These are phyloP conservation scores for Sprattus sprattus DNA, from an alignment of 2,113 vertebrate genomes.

Conservation along the genomic window DNA sequence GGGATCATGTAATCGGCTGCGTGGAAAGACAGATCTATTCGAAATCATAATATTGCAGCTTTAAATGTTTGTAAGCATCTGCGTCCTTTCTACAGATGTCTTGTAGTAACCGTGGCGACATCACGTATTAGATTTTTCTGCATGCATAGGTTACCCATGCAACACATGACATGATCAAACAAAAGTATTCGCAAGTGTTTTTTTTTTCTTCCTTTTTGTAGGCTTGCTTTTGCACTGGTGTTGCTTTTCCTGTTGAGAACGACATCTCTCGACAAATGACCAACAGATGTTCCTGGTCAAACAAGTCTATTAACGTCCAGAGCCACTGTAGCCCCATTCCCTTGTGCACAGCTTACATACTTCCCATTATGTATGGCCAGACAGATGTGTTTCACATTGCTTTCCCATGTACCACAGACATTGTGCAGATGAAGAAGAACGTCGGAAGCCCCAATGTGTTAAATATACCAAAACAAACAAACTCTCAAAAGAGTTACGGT, in stretches of 20 bases:
- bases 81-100: background rate
- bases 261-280: constrained; percentile 20
- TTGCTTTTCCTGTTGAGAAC: constrained; percentile 16
- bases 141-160: background rate
- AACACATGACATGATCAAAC: background rate
- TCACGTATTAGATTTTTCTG: too few species aligned
- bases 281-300: constrained; percentile 27
- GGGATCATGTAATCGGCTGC: background rate
- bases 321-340: background rate
- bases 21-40: background rate
- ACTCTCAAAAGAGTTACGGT: background rate
- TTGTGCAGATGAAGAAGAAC: background rate
- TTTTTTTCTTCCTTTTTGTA: background rate
- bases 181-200: background rate
- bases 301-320: constrained; percentile 21
- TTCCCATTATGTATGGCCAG: constrained; percentile 17
- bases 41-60: background rate
- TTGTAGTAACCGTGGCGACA: background rate
- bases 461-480: background rate
- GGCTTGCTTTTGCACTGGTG: background rate
- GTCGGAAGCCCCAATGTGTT: background rate
- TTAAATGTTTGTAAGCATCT: background rate
- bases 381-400: constrained; percentile 4
- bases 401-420: background rate
- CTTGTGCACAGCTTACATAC: background rate